These are phyloP conservation scores for Oryzias woworae DNA, from an alignment of 2,113 vertebrate species.

Conservation along the genomic window DNA sequence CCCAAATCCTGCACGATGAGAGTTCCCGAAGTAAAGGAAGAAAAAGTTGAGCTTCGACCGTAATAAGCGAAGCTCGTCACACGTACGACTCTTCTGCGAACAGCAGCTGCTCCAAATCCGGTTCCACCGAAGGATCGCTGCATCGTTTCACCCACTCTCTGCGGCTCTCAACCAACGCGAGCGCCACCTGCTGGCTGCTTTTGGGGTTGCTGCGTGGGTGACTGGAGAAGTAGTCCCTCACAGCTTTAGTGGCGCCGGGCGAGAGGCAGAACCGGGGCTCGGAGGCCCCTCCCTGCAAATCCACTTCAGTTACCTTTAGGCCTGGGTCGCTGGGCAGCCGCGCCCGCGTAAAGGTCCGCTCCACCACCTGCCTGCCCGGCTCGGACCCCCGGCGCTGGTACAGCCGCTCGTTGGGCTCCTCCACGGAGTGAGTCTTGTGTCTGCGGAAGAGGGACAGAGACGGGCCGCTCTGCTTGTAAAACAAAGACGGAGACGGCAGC, in stretches of 20 bases:
- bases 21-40: no score
- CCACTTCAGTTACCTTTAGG: conserved; percentile 48
- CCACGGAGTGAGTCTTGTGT: conserved; percentile 42
- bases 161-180: conserved; percentile 68
- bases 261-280: conserved; percentile 66
- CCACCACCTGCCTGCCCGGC: conserved; percentile 10
- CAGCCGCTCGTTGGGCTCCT: conserved; percentile 1
- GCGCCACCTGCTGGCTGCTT: conserved; percentile 71
- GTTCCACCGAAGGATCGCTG: conserved; percentile 75
- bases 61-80: conserved; percentile 9
- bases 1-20: no score
- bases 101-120: conserved; percentile 80
- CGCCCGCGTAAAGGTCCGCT: conserved; percentile 9
- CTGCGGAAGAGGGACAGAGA: conserved; percentile 57
- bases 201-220: conserved; percentile 61
- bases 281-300: conserved; percentile 6
- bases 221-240: conserved; percentile 67
- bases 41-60: no score
- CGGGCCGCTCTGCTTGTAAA: conserved; percentile 50
- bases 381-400: conserved; percentile 61
- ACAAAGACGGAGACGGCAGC: conserved; percentile 32
- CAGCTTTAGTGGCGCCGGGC: conserved; percentile 61
- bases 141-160: conserved; percentile 75
- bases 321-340: conserved; percentile 60
- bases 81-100: conserved; percentile 81